Percentiles rank a stretch among this genome's conserved stretches.
Evolutionary conservation across 2,797 vertebrate species (phyloP).

Genomic region (Enteromius viviparus): DNA sequence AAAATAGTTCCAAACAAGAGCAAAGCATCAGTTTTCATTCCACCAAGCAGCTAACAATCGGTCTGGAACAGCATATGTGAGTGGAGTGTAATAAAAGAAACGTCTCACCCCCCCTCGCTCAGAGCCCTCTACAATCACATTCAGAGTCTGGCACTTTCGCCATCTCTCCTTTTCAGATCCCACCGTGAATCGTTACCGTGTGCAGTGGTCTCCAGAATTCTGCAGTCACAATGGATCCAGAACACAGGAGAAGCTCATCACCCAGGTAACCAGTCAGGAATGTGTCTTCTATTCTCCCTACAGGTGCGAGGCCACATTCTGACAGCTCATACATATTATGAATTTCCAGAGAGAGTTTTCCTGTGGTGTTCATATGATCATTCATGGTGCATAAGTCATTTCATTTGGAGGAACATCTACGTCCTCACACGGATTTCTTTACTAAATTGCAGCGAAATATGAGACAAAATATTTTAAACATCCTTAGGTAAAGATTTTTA

Average conservation of each 20-base stretch:
- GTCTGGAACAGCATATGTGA: neutral
- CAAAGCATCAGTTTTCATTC: neutral
- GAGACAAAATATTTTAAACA: neutral
- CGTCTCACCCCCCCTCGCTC: no score
- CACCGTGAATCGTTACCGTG: slow-evolving; percentile 76
- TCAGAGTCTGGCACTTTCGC: neutral
- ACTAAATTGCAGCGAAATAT: slow-evolving; percentile 7
- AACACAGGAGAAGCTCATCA: slow-evolving; percentile 74
- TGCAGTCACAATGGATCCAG: slow-evolving; percentile 82
- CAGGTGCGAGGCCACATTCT: slow-evolving; percentile 36
- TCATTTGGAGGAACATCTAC: slow-evolving; percentile 20
- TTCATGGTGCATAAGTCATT: slow-evolving; percentile 24
- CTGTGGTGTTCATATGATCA: slow-evolving; percentile 48
- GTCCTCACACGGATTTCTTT: neutral
- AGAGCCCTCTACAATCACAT: neutral
- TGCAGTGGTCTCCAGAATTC: slow-evolving; percentile 85
- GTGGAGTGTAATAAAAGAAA: neutral
- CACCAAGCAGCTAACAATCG: neutral
- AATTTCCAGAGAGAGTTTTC: slow-evolving; percentile 27
- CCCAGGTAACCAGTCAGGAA: slow-evolving; percentile 74
- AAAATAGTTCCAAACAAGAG: neutral
- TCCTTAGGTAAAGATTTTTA: neutral
- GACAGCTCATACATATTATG: slow-evolving; percentile 46
- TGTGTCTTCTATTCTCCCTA: slow-evolving; percentile 19
- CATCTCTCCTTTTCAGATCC: slow-evolving; percentile 69